Base-by-base conservation (phyloP, 2,888 invertebrate genomes). In the Tetrapedia diversipes region DNA sequence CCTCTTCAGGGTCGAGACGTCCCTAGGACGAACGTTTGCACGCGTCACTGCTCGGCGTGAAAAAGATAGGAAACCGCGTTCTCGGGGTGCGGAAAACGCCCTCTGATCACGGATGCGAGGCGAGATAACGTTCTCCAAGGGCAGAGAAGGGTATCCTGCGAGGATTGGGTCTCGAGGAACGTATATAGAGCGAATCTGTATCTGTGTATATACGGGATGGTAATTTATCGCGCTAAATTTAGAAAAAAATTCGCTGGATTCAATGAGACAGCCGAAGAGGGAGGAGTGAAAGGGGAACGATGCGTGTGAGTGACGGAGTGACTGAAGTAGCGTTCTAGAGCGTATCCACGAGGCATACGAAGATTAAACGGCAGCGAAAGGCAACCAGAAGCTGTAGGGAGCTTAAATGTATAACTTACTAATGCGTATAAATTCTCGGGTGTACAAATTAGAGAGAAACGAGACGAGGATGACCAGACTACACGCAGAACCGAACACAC, bases 291-390 rank as follows among this genome's bases (percentile, higher is more conserved):
- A 60, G 66, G 32, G 69, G 39, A 41, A 79, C 69, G 67, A 69
- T 77, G 73, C 59, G 68, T 80, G 76, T 80, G 76, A 70, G 56
- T 80, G 74, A 64, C 60, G 56, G 79, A 61, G 65, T 80, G 82
- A 82, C 65, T 76, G 77, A 76, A 10, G 61, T 77, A 81, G 79
- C 75, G 73, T 80, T 82, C 68, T 83, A 77, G n/a, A n/a, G 72
- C 81, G 81, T 85, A 82, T 85, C 84, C 86, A 79, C 84, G 74
- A 87, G 84, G 88, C 86, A 88, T 86, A 88, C 84, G 78, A 86
- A 24, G 73, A 63, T 77, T 69, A 47, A 60, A 77, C 34, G 24
- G 34, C 49, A 22, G n/a, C n/a, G n/a, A 39, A 41, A 22, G 59
- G 32, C 41, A 37, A 34, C n/a, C n/a, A 51, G 34, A 73, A 81